phyloP scores from a whole-genome alignment of 1,140 invertebrate genomes.

The Zaprionus davidi region DNA sequence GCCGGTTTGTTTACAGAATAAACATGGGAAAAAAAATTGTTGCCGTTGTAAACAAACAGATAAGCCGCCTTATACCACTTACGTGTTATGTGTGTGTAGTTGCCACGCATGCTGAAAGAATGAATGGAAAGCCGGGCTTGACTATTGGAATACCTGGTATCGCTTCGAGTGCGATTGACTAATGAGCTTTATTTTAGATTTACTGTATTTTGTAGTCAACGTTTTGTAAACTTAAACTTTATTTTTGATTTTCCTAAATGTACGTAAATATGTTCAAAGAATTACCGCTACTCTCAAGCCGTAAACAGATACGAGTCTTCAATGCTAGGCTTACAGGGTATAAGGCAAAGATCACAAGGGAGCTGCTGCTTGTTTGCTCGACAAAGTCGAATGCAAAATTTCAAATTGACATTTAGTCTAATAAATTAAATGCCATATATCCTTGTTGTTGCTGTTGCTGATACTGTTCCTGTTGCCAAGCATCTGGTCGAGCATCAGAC shows the following conservation, averaged over 20 bases:
- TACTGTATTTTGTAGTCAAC: background rate
- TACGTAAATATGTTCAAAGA: background rate
- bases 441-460: constrained; percentile 35
- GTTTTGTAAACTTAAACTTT: background rate
- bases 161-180: background rate
- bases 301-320: background rate
- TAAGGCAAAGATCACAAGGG: constrained; percentile 22
- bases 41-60: constrained; percentile 70
- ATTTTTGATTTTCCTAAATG: background rate
- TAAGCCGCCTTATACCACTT: constrained; percentile 63
- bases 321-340: constrained; percentile 23
- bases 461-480: constrained; percentile 28
- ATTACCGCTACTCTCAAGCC: background rate
- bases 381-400: constrained; percentile 70
- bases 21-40: constrained; percentile 66
- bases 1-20: constrained; percentile 60
- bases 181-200: background rate
- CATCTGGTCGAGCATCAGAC: constrained; percentile 18
- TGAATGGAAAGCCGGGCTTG: background rate
- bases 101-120: background rate
- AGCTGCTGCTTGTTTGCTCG: constrained; percentile 48
- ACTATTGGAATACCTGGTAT: background rate
- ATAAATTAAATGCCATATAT: constrained; percentile 66
- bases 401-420: constrained; percentile 79
- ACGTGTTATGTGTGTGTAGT: constrained; percentile 24